Percentiles rank a stretch among this genome's conserved stretches.
Evolutionary conservation across 2,888 invertebrate species (phyloP).

Genomic region (Bembecia ichneumoniformis): DNA sequence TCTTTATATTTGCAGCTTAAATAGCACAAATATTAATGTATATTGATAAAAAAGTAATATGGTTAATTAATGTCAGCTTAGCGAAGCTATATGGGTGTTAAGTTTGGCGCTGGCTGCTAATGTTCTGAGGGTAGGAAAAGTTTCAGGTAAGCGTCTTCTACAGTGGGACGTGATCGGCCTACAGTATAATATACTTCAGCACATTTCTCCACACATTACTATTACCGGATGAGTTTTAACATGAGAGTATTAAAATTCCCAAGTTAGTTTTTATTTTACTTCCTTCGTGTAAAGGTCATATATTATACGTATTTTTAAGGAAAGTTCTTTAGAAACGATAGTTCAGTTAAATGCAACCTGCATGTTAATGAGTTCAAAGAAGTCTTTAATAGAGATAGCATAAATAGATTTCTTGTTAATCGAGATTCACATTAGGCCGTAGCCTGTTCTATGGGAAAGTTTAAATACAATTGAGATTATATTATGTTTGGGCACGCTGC

Average conservation of each 20-base stretch:
- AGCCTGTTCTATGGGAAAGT: too few relatives aligned
- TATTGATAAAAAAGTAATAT: not conserved
- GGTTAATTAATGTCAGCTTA: slow-evolving; percentile 1
- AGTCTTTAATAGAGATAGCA: too few relatives aligned
- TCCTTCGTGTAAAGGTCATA: too few relatives aligned
- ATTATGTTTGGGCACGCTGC: too few relatives aligned
- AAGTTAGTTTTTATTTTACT: not conserved
- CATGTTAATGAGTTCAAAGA: too few relatives aligned
- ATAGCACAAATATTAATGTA: not conserved
- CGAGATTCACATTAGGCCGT: too few relatives aligned
- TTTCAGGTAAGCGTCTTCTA: slow-evolving; percentile 70
- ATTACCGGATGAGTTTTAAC: not conserved
- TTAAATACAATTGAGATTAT: too few relatives aligned
- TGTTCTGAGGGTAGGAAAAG: slow-evolving; percentile 67
- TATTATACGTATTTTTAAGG: too few relatives aligned
- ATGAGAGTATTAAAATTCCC: not conserved
- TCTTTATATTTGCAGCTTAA: too few relatives aligned
- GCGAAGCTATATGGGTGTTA: not conserved
- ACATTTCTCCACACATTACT: not conserved
- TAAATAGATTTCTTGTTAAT: too few relatives aligned
- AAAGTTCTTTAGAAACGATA: too few relatives aligned
- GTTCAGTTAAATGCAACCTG: too few relatives aligned
- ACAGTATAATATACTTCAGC: slow-evolving; percentile 9
- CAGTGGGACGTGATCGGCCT: slow-evolving; percentile 57
- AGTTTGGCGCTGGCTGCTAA: slow-evolving; percentile 47